phyloP scores from a whole-genome alignment of 2,888 invertebrate species.

The Chymomyza procnemis region DNA sequence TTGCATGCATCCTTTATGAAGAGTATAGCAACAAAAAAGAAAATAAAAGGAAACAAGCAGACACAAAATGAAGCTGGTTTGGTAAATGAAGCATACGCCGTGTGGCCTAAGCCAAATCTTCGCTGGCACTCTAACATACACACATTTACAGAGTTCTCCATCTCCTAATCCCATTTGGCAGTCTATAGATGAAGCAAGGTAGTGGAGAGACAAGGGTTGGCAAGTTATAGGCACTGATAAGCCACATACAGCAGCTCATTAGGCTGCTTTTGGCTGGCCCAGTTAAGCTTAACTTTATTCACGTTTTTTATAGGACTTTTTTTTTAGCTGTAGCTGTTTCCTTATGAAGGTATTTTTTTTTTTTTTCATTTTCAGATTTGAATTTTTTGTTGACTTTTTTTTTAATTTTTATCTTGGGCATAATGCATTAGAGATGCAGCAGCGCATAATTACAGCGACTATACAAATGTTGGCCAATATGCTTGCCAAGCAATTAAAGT shows the following conservation, averaged over 20 bases:
- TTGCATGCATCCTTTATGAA: neutral
- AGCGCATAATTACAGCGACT: neutral
- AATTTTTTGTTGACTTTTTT: too few relatives aligned
- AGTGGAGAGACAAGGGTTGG: neutral
- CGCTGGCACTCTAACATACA: neutral
- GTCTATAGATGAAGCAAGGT: neutral
- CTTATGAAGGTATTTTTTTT: neutral
- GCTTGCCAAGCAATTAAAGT: slow-evolving; percentile 34
- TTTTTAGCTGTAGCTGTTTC: neutral
- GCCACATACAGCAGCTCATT: neutral
- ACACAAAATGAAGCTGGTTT: slow-evolving; percentile 4
- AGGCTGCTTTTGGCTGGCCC: slow-evolving; percentile 2
- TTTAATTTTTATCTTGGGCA: slow-evolving; percentile 18
- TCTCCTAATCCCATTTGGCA: neutral
- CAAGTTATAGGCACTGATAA: neutral
- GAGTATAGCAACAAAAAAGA: neutral
- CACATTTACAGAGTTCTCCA: neutral
- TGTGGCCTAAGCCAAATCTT: slow-evolving; percentile 26
- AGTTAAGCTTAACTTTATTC: slow-evolving; percentile 4
- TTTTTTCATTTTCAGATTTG: neutral
- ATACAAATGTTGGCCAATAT: neutral
- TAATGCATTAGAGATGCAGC: slow-evolving; percentile 30
- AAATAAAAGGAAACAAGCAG: neutral
- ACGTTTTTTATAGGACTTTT: neutral
- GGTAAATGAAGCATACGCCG: slow-evolving; percentile 45